Conservation (phyloP, 2,888 invertebrate species). For the Pomacea canaliculata region DNA sequence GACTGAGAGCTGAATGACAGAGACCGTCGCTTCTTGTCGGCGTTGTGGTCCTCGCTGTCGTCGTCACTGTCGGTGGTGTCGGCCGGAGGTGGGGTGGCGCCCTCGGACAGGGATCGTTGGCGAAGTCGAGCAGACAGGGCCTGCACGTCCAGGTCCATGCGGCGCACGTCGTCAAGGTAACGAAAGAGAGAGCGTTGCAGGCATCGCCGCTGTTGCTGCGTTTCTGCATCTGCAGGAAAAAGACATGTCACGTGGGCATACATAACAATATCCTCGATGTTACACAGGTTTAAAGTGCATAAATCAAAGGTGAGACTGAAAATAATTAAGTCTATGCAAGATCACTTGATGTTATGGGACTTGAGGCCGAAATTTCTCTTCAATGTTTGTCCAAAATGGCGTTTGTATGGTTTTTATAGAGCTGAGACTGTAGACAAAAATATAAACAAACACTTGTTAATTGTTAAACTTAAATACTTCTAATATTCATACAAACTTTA, state of each 20-base stretch:
- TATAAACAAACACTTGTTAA: no score
- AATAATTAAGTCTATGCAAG: no score
- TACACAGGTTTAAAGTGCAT: no score
- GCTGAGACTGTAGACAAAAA: no score
- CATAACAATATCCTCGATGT: background rate
- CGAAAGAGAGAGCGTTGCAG: background rate
- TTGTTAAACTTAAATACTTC: no score
- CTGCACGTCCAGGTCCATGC: background rate
- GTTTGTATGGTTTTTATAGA: no score
- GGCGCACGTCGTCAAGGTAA: conserved; percentile 1
- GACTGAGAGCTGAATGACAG: conserved; percentile 18
- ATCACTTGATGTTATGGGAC: no score
- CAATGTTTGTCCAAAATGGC: no score
- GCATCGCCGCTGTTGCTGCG: background rate
- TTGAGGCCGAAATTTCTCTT: no score
- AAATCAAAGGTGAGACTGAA: no score
- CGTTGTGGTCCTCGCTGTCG: conserved; percentile 15
- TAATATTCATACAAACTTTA: no score
- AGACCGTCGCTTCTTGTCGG: conserved; percentile 13
- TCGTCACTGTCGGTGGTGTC: background rate
- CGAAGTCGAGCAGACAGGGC: background rate
- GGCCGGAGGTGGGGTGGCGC: background rate
- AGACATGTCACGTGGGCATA: no score
- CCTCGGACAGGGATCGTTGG: background rate
- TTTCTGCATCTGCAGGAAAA: background rate